Conservation (phyloP, 2,113 vertebrate genomes). For the Atherinomorus stipes region DNA sequence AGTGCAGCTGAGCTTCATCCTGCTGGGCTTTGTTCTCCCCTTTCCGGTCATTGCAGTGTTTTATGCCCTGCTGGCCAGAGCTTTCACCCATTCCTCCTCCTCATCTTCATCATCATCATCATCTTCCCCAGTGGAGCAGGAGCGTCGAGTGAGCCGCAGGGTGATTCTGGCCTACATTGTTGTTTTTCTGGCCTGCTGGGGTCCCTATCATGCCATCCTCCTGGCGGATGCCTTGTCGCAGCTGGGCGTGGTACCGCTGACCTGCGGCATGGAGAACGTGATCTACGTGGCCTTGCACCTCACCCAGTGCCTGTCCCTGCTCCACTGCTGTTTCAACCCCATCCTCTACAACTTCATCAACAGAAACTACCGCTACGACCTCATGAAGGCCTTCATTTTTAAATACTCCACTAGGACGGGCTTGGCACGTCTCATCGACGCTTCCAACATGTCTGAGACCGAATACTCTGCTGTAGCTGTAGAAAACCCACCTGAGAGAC, state of each 20-base stretch:
- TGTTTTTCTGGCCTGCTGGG: conserved; percentile 94
- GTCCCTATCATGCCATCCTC: conserved; percentile 89
- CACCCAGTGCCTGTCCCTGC: conserved; percentile 93
- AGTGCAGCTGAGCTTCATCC: conserved; percentile 90
- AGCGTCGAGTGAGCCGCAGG: conserved; percentile 88
- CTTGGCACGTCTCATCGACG: conserved; percentile 90
- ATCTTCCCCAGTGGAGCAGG: conserved; percentile 77
- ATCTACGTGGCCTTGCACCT: conserved; percentile 89
- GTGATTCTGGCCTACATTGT: conserved; percentile 93
- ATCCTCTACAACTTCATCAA: conserved; percentile 95
- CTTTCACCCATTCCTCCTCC: conserved; percentile 69
- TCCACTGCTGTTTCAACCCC: conserved; percentile 96
- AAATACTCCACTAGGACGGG: conserved; percentile 95
- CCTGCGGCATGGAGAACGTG: conserved; percentile 89
- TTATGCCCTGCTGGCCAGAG: conserved; percentile 87
- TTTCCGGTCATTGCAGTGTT: conserved; percentile 91
- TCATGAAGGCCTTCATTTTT: conserved; percentile 98
- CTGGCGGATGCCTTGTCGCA: conserved; percentile 89
- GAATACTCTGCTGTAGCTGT: conserved; percentile 92
- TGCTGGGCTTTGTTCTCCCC: conserved; percentile 91
- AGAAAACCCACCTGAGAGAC: conserved; percentile 81
- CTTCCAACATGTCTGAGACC: conserved; percentile 86
- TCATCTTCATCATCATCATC: conserved; percentile 60
- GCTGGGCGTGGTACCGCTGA: conserved; percentile 88
- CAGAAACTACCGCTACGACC: conserved; percentile 94